Evolutionary conservation across 2,888 invertebrate species (phyloP), one percentile per base, ranked within the genome.

Genomic region (Muscina levida): DNA sequence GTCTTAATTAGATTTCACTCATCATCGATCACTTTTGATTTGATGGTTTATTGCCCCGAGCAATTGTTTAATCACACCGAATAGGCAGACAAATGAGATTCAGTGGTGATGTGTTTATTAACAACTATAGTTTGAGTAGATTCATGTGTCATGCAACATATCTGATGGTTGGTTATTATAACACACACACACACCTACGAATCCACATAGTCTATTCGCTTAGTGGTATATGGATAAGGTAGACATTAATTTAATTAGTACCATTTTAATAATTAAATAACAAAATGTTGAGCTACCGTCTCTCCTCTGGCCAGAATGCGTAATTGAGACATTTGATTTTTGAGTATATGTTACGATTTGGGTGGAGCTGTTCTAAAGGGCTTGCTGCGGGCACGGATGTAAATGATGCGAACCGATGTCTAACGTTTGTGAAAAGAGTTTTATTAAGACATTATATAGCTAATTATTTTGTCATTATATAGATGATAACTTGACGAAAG

Each of bases 1-100:
- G 73, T 75, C 81, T 82, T 83, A 82, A 84, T 83, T 84, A 82
- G 82, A 84, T 83, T 82, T 82, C 78, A 73, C 82, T 81, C 83
- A 79, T 83, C 83, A 82, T 82, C 78, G 70, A 66, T 75, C 82
- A 81, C 79, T 79, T 82, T 82, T 73, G 71, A 72, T 77, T 79
- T 77, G 76, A 81, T 82, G 71, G 82, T 82, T 82, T 82, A 68
- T 74, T 59, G 71, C 59, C 77, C 74, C 81, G 67, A 81, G 74
- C 74, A 5, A 31, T 8, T 31, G 31, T 81, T 81, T 81, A 74
- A 62, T 81, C 53, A 62, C 67, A 77, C 73, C 71, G 62, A 22
- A 42, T 62, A 39, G 39, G 42, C 39, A 42, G 62, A 62, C 39
- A 67, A 80, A 80, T 66, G 59, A 59, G 77, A 77, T 80, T 80